Base-by-base conservation (phyloP, 2,797 vertebrate species). In the Paedocypris micromegethes region DNA sequence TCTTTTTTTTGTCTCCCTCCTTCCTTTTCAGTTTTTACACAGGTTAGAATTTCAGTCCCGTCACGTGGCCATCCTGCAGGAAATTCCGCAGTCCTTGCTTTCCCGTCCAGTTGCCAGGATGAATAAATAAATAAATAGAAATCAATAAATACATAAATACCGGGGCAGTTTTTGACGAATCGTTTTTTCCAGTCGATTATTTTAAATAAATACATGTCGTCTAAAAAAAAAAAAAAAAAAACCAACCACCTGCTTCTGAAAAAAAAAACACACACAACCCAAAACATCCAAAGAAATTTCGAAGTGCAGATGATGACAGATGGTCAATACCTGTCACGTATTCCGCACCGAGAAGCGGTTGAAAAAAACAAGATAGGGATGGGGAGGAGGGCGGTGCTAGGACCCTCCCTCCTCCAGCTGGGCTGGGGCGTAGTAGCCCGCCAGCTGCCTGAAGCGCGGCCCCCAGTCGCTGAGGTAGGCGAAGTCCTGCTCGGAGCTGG, bases 401-500 rank as follows among this genome's bases (percentile, higher is more conserved):
- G 93, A 95, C n/a, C 84, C 74, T 62, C 93, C 92, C 72, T 95
- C 93, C 64, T 94, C 94, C 0, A 78, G 88, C 54, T 90, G 90
- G 78, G 87, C 90, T 56, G 91, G 93, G 6, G 90, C 89, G 0
- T 98, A 99, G 77, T 97, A 94, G 0, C 90, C 91, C 0, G 97
- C 97, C 85, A 99, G 89, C 78, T 97, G 94, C 80, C 93, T 90
- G 84, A 99, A 99, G 0, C 92, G 93, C 0, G 97, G 97, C 3
- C 97, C 97, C 96, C 97, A 99, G 85, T 90, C 86, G 77, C 91
- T 87, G 83, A 99, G 91, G 84, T 94, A 97, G 71, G 95, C 92
- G 86, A 98, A 98, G 90, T 98, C 97, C 89, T 97, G 97, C 86
- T 98, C 95, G 0, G 97, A 99, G 72, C 88, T 76, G 37, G 92